Conservation (phyloP, 2,888 invertebrate species). For the Campoplex capitator region DNA sequence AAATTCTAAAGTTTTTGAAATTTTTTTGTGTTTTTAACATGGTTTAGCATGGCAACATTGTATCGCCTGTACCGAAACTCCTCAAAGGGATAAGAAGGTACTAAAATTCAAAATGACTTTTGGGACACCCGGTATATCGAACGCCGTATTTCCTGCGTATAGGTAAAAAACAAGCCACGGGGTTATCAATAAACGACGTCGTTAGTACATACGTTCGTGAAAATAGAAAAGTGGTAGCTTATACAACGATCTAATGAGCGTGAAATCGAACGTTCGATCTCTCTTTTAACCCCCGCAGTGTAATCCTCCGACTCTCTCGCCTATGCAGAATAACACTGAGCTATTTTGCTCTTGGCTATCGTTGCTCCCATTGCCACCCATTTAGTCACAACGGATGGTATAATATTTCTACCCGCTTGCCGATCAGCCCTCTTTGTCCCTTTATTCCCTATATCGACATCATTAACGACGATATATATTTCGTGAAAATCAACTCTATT, state of each 20-base stretch:
- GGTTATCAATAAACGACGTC: constrained; percentile 43
- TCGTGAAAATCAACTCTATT: background rate
- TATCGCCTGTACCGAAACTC: no score
- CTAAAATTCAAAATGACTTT: background rate
- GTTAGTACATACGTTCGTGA: constrained; percentile 40
- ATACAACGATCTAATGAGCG: constrained; percentile 47
- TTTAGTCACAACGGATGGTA: background rate
- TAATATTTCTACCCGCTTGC: background rate
- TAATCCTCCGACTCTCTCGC: background rate
- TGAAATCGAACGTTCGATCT: constrained; percentile 57
- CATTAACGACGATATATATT: background rate
- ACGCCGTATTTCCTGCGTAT: background rate
- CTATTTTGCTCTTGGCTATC: constrained; percentile 9
- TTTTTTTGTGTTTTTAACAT: no score
- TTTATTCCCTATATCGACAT: background rate
- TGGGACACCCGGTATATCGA: background rate
- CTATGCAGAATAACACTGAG: background rate
- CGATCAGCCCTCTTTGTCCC: background rate
- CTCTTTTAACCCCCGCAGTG: background rate
- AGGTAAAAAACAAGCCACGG: constrained; percentile 9
- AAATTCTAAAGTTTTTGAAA: no score
- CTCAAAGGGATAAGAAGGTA: background rate
- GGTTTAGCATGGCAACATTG: no score
- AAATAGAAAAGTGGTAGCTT: background rate
- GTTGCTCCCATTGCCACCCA: constrained; percentile 9